phyloP scores from a whole-genome alignment of 2,888 invertebrate species.

The Anodontia alba region DNA sequence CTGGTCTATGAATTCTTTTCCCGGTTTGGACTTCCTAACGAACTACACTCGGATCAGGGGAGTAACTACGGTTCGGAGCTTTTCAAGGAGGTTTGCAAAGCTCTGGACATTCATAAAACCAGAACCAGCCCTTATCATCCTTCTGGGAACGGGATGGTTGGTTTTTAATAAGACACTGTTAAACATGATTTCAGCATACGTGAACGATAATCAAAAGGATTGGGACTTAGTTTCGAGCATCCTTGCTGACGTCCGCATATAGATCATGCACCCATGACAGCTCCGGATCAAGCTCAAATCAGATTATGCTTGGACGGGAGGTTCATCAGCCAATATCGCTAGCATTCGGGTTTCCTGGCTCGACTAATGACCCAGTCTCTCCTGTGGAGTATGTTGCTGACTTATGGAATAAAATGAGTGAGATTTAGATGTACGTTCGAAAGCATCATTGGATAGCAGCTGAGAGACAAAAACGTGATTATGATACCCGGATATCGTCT shows the following conservation, averaged over 20 bases:
- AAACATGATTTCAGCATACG: constrained; percentile 19
- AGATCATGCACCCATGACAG: constrained; percentile 21
- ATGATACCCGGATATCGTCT: constrained; percentile 20
- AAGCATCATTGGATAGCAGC: constrained; percentile 9
- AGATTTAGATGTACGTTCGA: constrained; percentile 16
- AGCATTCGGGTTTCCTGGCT: neutral
- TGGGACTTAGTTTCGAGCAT: constrained; percentile 26
- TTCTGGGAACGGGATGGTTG: constrained; percentile 9
- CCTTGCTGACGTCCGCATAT: constrained; percentile 29
- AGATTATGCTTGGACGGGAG: constrained; percentile 31
- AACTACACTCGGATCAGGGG: neutral
- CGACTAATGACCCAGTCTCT: neutral
- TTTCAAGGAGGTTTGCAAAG: constrained; percentile 25
- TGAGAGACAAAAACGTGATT: constrained; percentile 27
- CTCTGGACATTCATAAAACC: constrained; percentile 11
- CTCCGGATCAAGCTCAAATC: constrained; percentile 34
- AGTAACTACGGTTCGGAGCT: no score
- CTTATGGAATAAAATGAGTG: constrained; percentile 18
- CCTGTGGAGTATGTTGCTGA: constrained; percentile 22
- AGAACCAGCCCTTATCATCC: neutral
- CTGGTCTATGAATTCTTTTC: constrained; percentile 4
- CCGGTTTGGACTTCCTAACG: neutral
- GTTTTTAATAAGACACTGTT: constrained; percentile 28
- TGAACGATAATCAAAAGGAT: constrained; percentile 20
- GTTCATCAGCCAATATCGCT: constrained; percentile 17